Base-by-base conservation (phyloP, 2,888 invertebrate species). In the Limnephilus auricula region DNA sequence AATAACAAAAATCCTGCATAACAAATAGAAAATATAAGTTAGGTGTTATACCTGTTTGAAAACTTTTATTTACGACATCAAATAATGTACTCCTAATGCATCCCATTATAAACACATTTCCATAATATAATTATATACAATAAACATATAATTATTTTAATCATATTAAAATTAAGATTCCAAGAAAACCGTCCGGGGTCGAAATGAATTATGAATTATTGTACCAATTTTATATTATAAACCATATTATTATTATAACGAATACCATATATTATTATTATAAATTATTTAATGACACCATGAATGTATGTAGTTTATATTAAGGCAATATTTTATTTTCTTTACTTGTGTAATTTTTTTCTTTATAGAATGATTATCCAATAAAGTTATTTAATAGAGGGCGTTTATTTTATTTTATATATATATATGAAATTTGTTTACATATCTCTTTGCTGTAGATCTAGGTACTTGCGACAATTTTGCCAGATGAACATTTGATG, bases 341-440 rank as follows among this genome's bases (percentile, higher is more conserved):
- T 89, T 90, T 78, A 86, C 25, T 25, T 65, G 50, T 90, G 90
- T 90, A 90, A 86, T 90, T 78, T 90, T 37, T 86, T 65, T 86
- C 85, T 79, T 79, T 86, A 79, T 90, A 84, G 85, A 45, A 45
- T 45, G 45, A 15, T 45, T 45, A 45, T 45, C 90, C 90, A 90
- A 50, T 90, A 90, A 90, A 90, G 90, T 90, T 86, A 86, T 78
- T 37, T 79, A 86, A 90, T 18, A 65, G 50, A 89, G 25, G 6
- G 34, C 25, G 15, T n/a, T 34, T 6, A 13, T 34, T 65, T 89
- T 89, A 79, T 89, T 89, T 32, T 32, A 18, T 34, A 45, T 30
- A 32, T 3, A 80, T 32, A 13, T 50, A 50, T 45, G 10, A 3
- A 15, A 2, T 18, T 18, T 25, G 25, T 15, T 45, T 15, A 15